Evolutionary conservation across 2,797 vertebrate species (phyloP), one percentile per base, ranked within the genome.

Genomic region (Galagoides demidoff): DNA sequence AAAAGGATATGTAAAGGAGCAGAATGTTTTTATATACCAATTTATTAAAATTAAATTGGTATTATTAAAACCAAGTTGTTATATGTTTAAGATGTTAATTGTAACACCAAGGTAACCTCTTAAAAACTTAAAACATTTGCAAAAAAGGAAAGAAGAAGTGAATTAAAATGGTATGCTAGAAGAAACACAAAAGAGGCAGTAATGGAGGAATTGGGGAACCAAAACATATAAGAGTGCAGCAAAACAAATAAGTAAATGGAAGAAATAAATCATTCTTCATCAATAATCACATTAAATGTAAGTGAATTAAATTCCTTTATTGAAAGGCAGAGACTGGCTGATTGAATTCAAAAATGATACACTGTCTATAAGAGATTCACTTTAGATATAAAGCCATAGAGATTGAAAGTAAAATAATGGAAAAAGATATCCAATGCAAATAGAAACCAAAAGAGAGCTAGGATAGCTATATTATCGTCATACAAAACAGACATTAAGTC

Each of bases 61-160:
- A 34, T 64, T 59, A 89, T 85, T 76, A 64, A 91, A 94, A 81
- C 5, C 17, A 14, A 19, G 11, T 74, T 79, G 22, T 74, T 85
- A 76, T n/a, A 90, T 43, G 39, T 74, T 84, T 85, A 94, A 84
- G 23, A 45, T 85, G 31, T 84, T 92, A 85, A 85, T 55, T 91
- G 23, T 27, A 93, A 89, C 49, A 16, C 29, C 59, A 79, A 83
- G 79, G 52, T 76, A 79, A 89, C 34, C 22, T 79, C 19, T 68
- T 83, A 70, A 71, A 89, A 81, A 85, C 29, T n/a, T 34, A 78
- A 73, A 73, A 76, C 78, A 52, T 25, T 70, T 6, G 73, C 3
- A 25, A 57, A 64, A 82, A 76, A 70, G n/a, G 25, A 57, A 66
- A 59, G 73, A 66, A 49, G 31, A 94, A 96, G 63, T 20, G 29